Evolutionary conservation across 2,888 invertebrate species (phyloP).

Genomic region (Pollenia amentaria): DNA sequence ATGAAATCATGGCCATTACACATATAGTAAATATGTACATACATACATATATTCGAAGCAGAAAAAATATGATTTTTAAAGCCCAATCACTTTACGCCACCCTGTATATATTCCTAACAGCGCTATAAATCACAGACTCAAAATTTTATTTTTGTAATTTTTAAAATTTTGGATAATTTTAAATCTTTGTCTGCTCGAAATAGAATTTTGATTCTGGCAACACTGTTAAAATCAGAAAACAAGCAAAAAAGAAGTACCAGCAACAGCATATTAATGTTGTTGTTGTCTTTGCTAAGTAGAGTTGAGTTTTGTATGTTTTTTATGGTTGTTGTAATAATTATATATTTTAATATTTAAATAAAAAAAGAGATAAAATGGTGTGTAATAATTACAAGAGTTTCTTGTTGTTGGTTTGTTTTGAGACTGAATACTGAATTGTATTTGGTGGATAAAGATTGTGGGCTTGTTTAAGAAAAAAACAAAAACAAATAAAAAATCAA

Average conservation of each 20-base stretch:
- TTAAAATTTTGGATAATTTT: no score
- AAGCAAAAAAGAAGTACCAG: slow-evolving; percentile 20
- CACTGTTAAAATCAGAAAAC: no score
- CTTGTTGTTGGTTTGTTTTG: slow-evolving; percentile 46
- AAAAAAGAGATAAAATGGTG: slow-evolving; percentile 7
- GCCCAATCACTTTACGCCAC: no score
- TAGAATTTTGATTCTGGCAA: no score
- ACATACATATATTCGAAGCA: no score
- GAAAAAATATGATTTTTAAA: no score
- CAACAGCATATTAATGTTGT: slow-evolving; percentile 43
- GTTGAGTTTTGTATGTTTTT: slow-evolving; percentile 35
- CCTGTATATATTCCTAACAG: no score
- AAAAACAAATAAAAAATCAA: slow-evolving; percentile 31
- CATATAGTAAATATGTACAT: no score
- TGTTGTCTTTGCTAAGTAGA: slow-evolving; percentile 41
- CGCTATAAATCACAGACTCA: no score
- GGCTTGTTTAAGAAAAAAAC: slow-evolving; percentile 59
- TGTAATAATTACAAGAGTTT: slow-evolving; percentile 8
- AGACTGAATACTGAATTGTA: slow-evolving; percentile 41
- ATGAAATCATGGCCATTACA: no score
- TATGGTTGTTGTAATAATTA: slow-evolving; percentile 20
- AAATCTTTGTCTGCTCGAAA: no score
- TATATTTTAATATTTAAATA: background rate
- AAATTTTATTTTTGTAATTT: no score
- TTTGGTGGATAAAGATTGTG: slow-evolving; percentile 48